Percentiles rank a stretch among this genome's conserved stretches.
These are phyloP conservation scores for Leptarthrus brevirostris DNA, from an alignment of 2,888 invertebrate species.

Conservation along the genomic window DNA sequence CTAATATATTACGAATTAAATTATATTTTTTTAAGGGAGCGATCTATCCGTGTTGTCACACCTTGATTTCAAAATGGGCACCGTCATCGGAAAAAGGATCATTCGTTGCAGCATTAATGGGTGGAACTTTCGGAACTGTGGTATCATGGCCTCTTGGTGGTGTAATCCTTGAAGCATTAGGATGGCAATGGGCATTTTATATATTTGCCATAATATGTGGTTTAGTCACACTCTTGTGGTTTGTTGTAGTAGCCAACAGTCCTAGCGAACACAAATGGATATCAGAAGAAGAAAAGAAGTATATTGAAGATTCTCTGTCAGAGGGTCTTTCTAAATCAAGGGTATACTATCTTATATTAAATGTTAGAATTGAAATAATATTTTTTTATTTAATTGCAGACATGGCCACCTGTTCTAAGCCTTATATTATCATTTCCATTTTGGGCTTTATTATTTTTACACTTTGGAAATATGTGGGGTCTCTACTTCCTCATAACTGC, in stretches of 20 bases:
- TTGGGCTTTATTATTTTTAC: conserved; percentile 74
- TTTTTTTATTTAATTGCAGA: conserved; percentile 67
- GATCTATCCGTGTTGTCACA: conserved; percentile 74
- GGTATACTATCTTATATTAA: neutral
- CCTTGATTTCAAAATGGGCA: conserved; percentile 77
- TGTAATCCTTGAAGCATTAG: conserved; percentile 71
- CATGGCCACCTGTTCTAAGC: conserved; percentile 74
- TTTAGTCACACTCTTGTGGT: conserved; percentile 71
- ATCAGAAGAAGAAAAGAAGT: conserved; percentile 72
- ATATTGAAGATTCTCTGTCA: conserved; percentile 73
- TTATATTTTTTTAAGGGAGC: conserved; percentile 67
- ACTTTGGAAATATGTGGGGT: conserved; percentile 83
- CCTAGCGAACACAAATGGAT: conserved; percentile 75
- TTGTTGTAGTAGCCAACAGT: conserved; percentile 73
- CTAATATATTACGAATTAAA: no score
- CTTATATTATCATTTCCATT: conserved; percentile 77
- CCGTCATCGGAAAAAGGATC: conserved; percentile 81
- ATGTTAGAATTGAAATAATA: neutral
- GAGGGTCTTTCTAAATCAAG: conserved; percentile 1
- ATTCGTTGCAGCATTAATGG: conserved; percentile 78
- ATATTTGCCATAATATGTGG: conserved; percentile 69
- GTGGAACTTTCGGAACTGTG: conserved; percentile 79
- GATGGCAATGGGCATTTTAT: conserved; percentile 78
- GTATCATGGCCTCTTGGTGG: conserved; percentile 78
- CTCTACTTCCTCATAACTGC: conserved; percentile 81